Evolutionary conservation across 2,888 invertebrate genomes (phyloP), one percentile per base, ranked within the genome.

Genomic region (Pseudanteris insignis): DNA sequence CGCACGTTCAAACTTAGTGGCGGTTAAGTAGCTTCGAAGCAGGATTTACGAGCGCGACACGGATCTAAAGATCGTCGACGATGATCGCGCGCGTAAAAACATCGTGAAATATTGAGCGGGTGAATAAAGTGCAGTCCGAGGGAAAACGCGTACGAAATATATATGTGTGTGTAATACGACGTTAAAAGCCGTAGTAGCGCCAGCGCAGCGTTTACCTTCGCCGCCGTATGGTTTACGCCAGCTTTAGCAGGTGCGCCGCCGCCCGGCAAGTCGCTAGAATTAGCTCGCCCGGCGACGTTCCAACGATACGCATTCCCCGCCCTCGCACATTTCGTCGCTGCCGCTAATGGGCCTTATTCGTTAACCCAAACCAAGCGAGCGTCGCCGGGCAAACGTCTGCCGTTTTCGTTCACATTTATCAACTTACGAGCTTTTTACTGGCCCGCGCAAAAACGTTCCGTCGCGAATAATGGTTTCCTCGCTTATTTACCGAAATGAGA

Each of bases 1-100:
- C 44, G 33, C 38, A 28, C 46, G 46, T 55, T 55, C 46, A 43
- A 32, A 40, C 46, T 33, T 40, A 55, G 40, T 55, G 40, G 46
- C 29, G 38, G 9, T 32, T 46, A 55, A 55, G 40, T 38, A 55
- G 28, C 46, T 46, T 40, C 54, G 40, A 55, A 46, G 33, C 24
- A 9, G 40, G 38, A 55, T 46, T 55, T 55, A 55, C 36, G 55
- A 41, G 34, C 8, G 36, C 29, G 55, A 46, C 54, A 21, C 40
- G 47, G n/a, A 55, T 41, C 47, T 24, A 24, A 29, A 40, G 41
- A 55, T 55, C 21, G 40, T 5, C 44, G 30, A 18, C 47, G 41
- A 47, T 47, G 55, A 40, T 47, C 55, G 41, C 18, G 29, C 32
- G 33, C 38, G 37, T 47, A 55, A 55, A 47, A 55, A 55, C 47